Evolutionary conservation across 2,888 invertebrate species (phyloP), one percentile per base, ranked within the genome.

Genomic region (Saturnia japonica): DNA sequence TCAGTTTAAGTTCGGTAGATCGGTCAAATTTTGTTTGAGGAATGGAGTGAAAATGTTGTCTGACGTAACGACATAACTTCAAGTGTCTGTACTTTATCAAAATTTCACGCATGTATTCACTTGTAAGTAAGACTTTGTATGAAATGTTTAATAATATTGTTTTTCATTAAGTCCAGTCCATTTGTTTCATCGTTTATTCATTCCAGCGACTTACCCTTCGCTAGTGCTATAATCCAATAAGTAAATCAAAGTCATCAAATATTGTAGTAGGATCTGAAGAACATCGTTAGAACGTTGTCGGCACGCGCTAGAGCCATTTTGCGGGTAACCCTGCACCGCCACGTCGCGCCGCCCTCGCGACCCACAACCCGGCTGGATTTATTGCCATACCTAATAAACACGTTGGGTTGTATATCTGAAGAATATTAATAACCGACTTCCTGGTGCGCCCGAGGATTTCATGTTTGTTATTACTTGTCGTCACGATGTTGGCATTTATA

Each of bases 371-470:
- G 74, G 77, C 75, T 78, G 81, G 85, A 88, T 90, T 91, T 90
- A 91, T 88, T 85, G 86, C 85, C 83, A 79, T 82, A 81, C 76
- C 87, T 92, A 91, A 92, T 92, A 91, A 91, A 91, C 91, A 91
- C 90, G 89, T 92, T 88, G 85, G 85, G 82, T 81, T 82, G 83
- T 83, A 81, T 82, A 85, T 84, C 85, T 89, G 90, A 90, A 87
- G 90, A 91, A 91, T 91, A 92, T 92, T 91, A 91, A 91, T 91
- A 91, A 87, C 88, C 74, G 74, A 81, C 84, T 86, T 88, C 85
- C 85, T 82, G 84, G 79, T 78, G 80, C 82, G 79, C 81, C 81
- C 85, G 81, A 88, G 87, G 86, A 86, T 83, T 85, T 87, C 86
- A 85, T 87, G 88, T 87, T 83, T 84, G 83, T 84, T 87, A 87